Evolutionary conservation across 1,140 invertebrate genomes (phyloP).

Genomic region (Muscidifurax raptorellus): DNA sequence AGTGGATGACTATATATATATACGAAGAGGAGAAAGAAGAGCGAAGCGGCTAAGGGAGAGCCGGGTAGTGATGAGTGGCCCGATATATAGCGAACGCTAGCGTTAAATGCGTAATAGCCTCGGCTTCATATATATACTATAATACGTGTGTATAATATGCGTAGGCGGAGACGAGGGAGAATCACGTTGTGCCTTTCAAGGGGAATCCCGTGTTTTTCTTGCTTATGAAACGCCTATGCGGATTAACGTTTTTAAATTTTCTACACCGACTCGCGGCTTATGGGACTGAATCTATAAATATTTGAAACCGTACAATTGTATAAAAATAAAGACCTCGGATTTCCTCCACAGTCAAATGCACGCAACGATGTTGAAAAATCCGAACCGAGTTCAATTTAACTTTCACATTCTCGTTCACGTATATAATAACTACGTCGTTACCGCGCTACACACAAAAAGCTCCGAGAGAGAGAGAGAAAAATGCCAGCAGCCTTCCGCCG

Average conservation of each 20-base stretch:
- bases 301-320: too few species aligned
- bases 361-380: too few species aligned
- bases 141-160: neutral
- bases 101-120: neutral
- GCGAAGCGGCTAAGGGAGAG: neutral
- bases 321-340: too few species aligned
- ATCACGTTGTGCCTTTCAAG: neutral
- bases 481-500: neutral
- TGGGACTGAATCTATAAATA: too few species aligned
- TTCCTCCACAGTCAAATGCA: too few species aligned
- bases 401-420: neutral
- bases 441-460: neutral
- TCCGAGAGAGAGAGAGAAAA: neutral
- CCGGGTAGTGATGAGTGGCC: neutral
- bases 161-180: neutral
- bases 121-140: neutral
- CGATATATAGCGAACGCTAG: neutral
- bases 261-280: too few species aligned
- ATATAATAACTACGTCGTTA: neutral
- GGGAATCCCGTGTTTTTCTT: too few species aligned
- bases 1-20: constrained; percentile 19
- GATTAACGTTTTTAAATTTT: too few species aligned
- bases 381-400: neutral
- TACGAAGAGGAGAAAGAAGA: neutral
- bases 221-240: too few species aligned